Percentiles rank a stretch among this genome's conserved stretches.
phyloP scores from a whole-genome alignment of 2,797 vertebrate species.

The Muscicapa comitata region DNA sequence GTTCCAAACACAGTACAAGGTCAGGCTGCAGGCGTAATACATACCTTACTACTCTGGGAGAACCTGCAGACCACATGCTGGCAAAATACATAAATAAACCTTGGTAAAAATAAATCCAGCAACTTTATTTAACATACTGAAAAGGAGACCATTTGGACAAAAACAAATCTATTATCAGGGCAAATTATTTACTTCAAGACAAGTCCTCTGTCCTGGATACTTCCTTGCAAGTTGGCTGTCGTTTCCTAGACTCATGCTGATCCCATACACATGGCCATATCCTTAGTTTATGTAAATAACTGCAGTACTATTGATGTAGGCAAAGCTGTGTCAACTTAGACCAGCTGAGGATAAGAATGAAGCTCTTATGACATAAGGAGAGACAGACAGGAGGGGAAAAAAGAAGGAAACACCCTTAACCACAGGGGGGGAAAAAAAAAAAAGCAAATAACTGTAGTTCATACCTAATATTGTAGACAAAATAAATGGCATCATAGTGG shows the following conservation, averaged over 20 bases:
- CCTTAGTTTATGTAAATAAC: neutral
- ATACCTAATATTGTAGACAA: neutral
- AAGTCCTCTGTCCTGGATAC: neutral
- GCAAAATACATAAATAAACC: neutral
- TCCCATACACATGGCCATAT: neutral
- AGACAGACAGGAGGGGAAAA: neutral
- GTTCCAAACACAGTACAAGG: neutral
- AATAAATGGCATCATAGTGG: neutral
- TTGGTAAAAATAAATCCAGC: neutral
- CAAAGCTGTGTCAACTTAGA: neutral
- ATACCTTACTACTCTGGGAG: neutral
- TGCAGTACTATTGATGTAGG: neutral
- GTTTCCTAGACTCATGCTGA: neutral
- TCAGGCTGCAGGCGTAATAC: neutral
- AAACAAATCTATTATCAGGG: neutral
- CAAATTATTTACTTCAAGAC: neutral
- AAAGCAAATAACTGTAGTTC: neutral
- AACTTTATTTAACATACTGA: neutral
- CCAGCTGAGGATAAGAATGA: neutral
- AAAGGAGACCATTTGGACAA: neutral
- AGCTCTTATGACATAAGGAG: neutral
- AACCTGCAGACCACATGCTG: neutral
- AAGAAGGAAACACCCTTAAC: neutral
- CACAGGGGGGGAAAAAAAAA: too few relatives aligned
- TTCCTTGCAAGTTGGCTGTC: neutral